Evolutionary conservation across 1,140 invertebrate species (phyloP), one percentile per base, ranked within the genome.

Genomic region (Drosophila ambigua): DNA sequence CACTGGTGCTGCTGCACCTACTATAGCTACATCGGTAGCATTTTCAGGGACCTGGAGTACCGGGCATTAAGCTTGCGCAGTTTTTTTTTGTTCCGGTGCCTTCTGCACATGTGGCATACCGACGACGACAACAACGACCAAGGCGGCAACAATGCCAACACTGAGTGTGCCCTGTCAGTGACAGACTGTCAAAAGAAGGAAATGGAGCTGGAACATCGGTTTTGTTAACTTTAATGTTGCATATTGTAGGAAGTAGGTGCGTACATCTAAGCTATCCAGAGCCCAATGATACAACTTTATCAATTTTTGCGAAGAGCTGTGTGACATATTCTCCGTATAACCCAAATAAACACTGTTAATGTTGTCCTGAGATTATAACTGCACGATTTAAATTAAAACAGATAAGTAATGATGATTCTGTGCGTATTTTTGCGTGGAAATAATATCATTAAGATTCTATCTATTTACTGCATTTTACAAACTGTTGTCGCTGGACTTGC

Each of bases 101-200:
- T 77, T 71, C 57, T 78, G 79, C 79, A 83, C 79, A 83, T 83
- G 79, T 83, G 79, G 75, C 79, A 78, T 45, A 50, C 79, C 81
- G 60, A 45, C 63, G 69, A 71, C 65, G 44, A 59, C 51, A 64
- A 46, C 74, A 59, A 54, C 64, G 49, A 45, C 43, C 50, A 55
- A 84, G 67, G 79, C 82, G 78, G 87, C 82, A 82, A 87, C 82
- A 82, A 85, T 82, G 81, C 85, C 73, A 73, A 85, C 82, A 87
- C 81, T 74, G 79, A 82, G 79, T 83, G 60, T 61, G 72, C 39
- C 64, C 82, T 85, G 82, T 60, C 77, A 81, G 53, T 85, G 81
- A 81, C 81, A 85, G 82, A 52, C 77, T 68, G 81, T 85, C 81
- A 85, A 80, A 80, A 64, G 65, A 57, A 44, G 57, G 55, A 8